Base-by-base conservation (phyloP, 2,888 invertebrate genomes). In the Pollenia griseotomentosa region DNA sequence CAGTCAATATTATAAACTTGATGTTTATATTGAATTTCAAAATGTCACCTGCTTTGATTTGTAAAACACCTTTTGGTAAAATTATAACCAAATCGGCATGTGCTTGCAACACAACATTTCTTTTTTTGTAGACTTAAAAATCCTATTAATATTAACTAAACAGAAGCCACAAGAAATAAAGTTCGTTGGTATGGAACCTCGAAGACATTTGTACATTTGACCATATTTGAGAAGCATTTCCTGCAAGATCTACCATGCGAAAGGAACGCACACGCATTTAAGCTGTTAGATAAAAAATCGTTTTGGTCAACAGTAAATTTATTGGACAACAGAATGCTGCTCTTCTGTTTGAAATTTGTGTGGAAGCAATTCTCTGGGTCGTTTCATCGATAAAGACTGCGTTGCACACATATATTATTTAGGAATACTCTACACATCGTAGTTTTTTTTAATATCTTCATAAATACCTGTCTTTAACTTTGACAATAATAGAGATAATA, bases 1-100 rank as follows among this genome's bases (percentile, higher is more conserved):
- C 23, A 65, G 16, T 44, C 23, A 57, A 44, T 59, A 66, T 44
- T 16, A 78, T 77, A 71, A 48, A 66, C 4, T 65, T 83, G 48
- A 51, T 83, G 85, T 84, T 77, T 83, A 83, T 74, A 88, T 86
- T 83, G 73, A 86, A 86, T 88, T 80, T 81, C 73, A 48, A 79
- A 85, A 87, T 81, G 78, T 80, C 88, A 75, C 68, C 86, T 79
- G 85, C 59, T 70, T 86, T 80, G 74, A 71, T 75, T 79, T 75
- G 51, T 46, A 46, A 51, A 83, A 86, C 82, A 71, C 63, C 74
- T 65, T 74, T 74, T 53, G 19, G 63, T 10, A 74, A 71, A 48
- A 51, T 63, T 19, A 44, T 46, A 48, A 68, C 14, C 61, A 65
- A 59, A 40, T 16, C 46, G 79, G 70, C 73, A 73, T 74, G 55